Evolutionary conservation across 2,888 invertebrate species (phyloP), one percentile per base, ranked within the genome.

Genomic region (Harpagoxenus sublaevis): DNA sequence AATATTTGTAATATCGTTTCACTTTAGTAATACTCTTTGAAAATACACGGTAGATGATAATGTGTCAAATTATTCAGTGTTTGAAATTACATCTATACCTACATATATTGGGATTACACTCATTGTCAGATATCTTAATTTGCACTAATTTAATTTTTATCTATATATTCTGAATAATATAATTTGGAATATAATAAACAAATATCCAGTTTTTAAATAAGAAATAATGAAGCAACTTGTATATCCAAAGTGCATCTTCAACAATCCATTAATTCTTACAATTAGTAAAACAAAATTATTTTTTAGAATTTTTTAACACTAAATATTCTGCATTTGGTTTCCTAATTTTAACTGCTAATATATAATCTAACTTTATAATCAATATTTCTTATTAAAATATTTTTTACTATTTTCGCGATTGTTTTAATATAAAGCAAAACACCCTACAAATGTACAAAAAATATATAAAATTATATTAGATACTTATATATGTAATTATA

Each of bases 1-100:
- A 60, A 74, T 74, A 60, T 74, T 74, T 60, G 45, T 28, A 45
- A 45, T 60, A 39, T n/a, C 12, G 42, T 28, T 73, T 3, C 23
- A 71, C 15, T 55, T 57, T 18, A n/a, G 6, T 48, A 70, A 51
- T 70, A 51, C 10, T 18, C 23, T 23, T 63, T 12, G 12, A 15
- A 42, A 74, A 60, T 60, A 18, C 18, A 12, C 23, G 18, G 1
- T 57, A 71, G 5, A 35, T 10, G 10, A 0, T 57, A 74, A 62
- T 9, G 39, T 45, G 8, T 39, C 15, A 74, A 74, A 75, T 75
- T 45, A 6, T 73, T 28, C 42, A 31, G 5, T 42, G 15, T 66
- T 28, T 15, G 10, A 42, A 31, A 60, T n/a, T 3, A 55, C 15
- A n/a, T 74, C 8, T 39, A 0, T 15, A 23, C 23, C 23, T 23